Evolutionary conservation across 2,113 vertebrate species (phyloP).

Genomic region (Sterrhoptilus dennistouni): DNA sequence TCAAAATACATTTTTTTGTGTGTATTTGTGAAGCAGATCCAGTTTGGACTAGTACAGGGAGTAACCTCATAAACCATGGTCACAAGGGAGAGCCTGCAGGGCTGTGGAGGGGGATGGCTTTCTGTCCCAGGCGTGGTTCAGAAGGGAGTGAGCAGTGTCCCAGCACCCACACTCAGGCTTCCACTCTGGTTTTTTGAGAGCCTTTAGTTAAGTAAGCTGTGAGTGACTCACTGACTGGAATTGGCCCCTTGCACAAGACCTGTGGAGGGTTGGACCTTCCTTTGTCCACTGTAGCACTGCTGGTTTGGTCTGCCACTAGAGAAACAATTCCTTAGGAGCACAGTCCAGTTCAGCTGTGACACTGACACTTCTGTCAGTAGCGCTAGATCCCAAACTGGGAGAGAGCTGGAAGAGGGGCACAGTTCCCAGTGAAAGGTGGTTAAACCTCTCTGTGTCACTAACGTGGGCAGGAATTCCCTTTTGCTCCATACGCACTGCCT

Average conservation of each 20-base stretch:
- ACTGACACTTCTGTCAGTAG: background rate
- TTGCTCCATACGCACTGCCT: background rate
- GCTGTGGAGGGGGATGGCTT: background rate
- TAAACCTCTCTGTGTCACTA: background rate
- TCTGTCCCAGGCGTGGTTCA: background rate
- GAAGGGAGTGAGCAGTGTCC: background rate
- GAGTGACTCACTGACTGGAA: background rate
- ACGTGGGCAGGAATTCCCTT: rapidly evolving
- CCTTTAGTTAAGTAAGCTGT: background rate
- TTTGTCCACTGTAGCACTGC: background rate
- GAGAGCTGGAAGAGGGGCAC: background rate
- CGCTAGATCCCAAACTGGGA: background rate
- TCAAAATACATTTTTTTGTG: background rate
- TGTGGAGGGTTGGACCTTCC: background rate
- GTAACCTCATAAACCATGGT: background rate
- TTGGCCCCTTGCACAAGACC: background rate
- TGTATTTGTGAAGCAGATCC: background rate
- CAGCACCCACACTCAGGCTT: background rate
- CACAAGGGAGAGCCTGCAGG: background rate
- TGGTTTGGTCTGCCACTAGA: background rate
- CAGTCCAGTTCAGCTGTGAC: background rate
- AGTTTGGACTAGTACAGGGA: background rate
- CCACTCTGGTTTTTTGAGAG: background rate
- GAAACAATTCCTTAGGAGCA: background rate
- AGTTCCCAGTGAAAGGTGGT: background rate